Base-by-base conservation (phyloP, 2,888 invertebrate species). In the Myathropa florea region DNA sequence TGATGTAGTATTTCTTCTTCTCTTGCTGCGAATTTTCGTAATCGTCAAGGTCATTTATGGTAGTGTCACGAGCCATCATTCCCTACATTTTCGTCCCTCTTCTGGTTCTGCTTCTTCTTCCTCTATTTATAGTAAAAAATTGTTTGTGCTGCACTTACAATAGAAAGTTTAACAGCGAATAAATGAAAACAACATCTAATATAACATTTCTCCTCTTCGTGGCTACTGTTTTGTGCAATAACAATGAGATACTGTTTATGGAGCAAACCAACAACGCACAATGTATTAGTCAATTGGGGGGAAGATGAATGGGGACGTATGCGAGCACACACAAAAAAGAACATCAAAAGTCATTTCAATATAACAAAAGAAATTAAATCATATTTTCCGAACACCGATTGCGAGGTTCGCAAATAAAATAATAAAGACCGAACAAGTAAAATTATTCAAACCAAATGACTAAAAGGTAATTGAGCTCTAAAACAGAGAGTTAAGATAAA, bases 31-130 rank as follows among this genome's bases (percentile, higher is more conserved):
- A 78, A 68, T 82, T 85, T 85, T 82, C 82, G 76, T 82, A 82
- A 72, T 64, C 81, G 68, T 68, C 85, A 85, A 85, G 85, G 85
- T 85, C 85, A 85, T 85, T 82, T 82, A 85, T 82, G 82, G 82
- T 78, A 82, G 77, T 77, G 84, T 80, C 75, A 84, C 76, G 84
- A 84, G 84, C 81, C 61, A 76, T 67, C 21, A 77, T 83, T 83
- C 64, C 71, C 30, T 36, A 75, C 64, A 68, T 63, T 64, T 64
- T 36, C 28, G 60, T 46, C 30, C 57, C 30, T 61, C 2, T 28
- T 30, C 59, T 61, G 10, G n/a, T n/a, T n/a, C 12, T 10, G 4
- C n/a, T n/a, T 2, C n/a, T 18, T 23, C 39, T 18, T 55, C 55
- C 9, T 63, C 30, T 68, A 30, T 39, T 68, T 63, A 55, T 7